Evolutionary conservation across 30 jellyfish, hydroid and myxozoan species (phyloP), one percentile per base, ranked within the genome.

Genomic region (Turritopsis rubra): DNA sequence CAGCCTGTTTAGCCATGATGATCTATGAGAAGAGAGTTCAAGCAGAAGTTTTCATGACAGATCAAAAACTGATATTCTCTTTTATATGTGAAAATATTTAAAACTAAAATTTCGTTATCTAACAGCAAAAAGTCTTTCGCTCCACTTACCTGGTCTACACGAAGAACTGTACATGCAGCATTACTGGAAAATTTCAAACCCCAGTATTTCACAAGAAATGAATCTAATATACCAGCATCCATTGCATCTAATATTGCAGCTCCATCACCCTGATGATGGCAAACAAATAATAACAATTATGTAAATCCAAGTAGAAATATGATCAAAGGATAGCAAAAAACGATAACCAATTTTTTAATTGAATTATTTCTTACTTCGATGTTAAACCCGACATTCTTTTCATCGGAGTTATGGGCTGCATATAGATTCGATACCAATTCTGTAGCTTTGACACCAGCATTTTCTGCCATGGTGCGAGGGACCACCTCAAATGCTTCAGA

Each of bases 1-100:
- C 99, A 23, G 99, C 99, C 85, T 84, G 90, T 81, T 90, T 95
- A 1, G 99, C 99, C 97, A 95, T 90, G 53, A 95, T 95, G 60
- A 95, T 95, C 97, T 95, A 88, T 4, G 52, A 29, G 30, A 75
- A 23, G 71, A 86, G 21, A 81, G 25, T 3, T 41, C 77, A 68
- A 23, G 30, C 31, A 22, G 9, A n/a, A n/a, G n/a, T n/a, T n/a
- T n/a, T n/a, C n/a, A n/a, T n/a, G n/a, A n/a, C n/a, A n/a, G n/a
- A n/a, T n/a, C n/a, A n/a, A n/a, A n/a, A n/a, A n/a, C n/a, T n/a
- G n/a, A n/a, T n/a, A n/a, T n/a, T n/a, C n/a, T n/a, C n/a, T n/a
- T n/a, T n/a, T n/a, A n/a, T n/a, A n/a, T n/a, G n/a, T n/a, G n/a
- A n/a, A n/a, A n/a, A n/a, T n/a, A n/a, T n/a, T n/a, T n/a, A n/a